phyloP scores from a whole-genome alignment of 2,797 vertebrate species.

The Psittacula derbiana region DNA sequence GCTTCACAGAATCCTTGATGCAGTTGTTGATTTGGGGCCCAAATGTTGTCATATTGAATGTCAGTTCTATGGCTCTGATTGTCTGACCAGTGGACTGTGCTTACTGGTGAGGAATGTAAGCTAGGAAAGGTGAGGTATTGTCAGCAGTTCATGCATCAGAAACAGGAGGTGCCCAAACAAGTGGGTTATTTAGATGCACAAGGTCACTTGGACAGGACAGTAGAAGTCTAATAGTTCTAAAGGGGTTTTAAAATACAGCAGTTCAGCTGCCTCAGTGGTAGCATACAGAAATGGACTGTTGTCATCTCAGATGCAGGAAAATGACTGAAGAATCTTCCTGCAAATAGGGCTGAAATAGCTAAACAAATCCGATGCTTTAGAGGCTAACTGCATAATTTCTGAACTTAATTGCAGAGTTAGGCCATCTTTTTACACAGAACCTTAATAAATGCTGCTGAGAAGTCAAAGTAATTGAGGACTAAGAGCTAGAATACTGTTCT shows the following conservation, averaged over 20 bases:
- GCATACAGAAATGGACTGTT: neutral
- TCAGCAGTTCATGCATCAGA: fast-evolving
- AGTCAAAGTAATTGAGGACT: neutral
- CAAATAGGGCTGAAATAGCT: neutral
- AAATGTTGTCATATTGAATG: neutral
- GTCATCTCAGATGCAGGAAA: neutral
- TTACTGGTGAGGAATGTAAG: neutral
- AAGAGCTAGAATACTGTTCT: neutral
- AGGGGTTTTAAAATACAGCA: neutral
- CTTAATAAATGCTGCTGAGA: neutral
- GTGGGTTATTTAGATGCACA: neutral
- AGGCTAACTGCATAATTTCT: neutral
- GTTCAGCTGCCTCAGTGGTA: neutral
- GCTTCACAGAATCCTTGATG: neutral
- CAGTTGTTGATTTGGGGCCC: neutral
- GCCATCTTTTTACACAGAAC: neutral
- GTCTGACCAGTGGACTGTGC: neutral
- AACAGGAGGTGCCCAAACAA: neutral
- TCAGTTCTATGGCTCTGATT: neutral
- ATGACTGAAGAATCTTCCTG: neutral
- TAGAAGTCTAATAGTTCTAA: neutral
- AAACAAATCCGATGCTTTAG: neutral
- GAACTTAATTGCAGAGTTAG: neutral
- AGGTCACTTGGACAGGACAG: neutral
- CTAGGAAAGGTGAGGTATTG: neutral